A percentile compares a stretch with the other conserved stretches of the same genome.
Conservation (phyloP, 1,140 invertebrate species). For the Drosophila lacteicornis region DNA sequence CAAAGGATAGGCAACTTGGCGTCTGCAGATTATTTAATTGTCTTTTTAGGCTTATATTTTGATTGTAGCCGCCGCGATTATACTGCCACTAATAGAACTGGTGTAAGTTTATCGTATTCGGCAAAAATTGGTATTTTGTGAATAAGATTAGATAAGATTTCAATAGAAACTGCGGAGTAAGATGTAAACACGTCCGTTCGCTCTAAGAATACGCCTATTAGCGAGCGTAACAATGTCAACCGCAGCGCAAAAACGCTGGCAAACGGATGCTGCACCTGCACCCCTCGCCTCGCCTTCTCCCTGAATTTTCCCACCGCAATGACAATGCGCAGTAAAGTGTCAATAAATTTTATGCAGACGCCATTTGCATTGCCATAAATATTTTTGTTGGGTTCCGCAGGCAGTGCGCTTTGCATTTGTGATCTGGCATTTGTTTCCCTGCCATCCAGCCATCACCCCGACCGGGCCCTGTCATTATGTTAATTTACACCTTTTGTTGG, state of each 20-base stretch:
- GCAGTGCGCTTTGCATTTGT: slow-evolving; percentile 17
- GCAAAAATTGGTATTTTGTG: too few species aligned
- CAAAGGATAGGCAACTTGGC: too few species aligned
- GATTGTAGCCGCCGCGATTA: too few species aligned
- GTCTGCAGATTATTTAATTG: too few species aligned
- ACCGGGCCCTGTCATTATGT: slow-evolving; percentile 57
- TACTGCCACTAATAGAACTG: too few species aligned
- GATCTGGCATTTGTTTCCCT: slow-evolving; percentile 35
- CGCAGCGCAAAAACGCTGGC: slow-evolving; percentile 58
- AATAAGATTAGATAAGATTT: too few species aligned
- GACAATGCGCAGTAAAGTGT: slow-evolving; percentile 78
- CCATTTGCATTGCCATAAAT: slow-evolving; percentile 79
- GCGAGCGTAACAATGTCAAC: slow-evolving; percentile 75
- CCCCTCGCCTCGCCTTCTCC: neutral
- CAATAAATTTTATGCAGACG: slow-evolving; percentile 82
- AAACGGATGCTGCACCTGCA: slow-evolving; percentile 50
- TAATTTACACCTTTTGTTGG: slow-evolving; percentile 73
- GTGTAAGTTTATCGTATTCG: too few species aligned
- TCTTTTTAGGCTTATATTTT: too few species aligned
- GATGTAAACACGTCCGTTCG: too few species aligned
- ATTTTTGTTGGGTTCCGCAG: slow-evolving; percentile 54
- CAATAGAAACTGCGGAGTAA: too few species aligned
- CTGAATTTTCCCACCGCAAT: slow-evolving; percentile 33
- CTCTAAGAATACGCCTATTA: too few species aligned
- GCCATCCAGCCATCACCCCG: neutral